Conservation (phyloP, 2,888 invertebrate species). For the Isoperla grammatica region DNA sequence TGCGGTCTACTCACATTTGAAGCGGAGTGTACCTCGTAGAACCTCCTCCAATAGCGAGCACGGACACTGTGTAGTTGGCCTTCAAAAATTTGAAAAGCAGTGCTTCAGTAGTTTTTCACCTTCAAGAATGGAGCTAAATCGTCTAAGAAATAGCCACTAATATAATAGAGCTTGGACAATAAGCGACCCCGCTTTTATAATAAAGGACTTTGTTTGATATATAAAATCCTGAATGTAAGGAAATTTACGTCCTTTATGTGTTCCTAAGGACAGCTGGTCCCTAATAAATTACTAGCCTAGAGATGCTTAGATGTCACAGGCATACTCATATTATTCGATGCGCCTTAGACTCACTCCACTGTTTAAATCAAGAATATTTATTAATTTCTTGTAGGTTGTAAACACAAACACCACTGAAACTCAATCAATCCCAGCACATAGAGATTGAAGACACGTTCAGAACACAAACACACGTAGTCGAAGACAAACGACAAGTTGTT, state of each 20-base stretch:
- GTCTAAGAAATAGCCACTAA: slow-evolving; percentile 15
- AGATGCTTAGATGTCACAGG: neutral
- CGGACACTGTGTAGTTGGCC: slow-evolving; percentile 21
- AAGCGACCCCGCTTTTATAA: slow-evolving; percentile 9
- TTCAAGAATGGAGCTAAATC: slow-evolving; percentile 8
- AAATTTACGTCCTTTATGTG: too few species aligned
- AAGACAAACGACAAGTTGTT: neutral
- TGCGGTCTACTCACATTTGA: slow-evolving; percentile 11
- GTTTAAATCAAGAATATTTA: too few species aligned
- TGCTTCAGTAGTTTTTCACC: slow-evolving; percentile 15
- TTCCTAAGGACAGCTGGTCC: too few species aligned
- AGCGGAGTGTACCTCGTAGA: slow-evolving; percentile 7
- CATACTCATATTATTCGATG: too few species aligned
- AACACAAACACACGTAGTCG: slow-evolving; percentile 7
- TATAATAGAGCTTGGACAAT: slow-evolving; percentile 13
- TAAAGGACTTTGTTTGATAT: too few species aligned
- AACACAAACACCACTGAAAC: too few species aligned
- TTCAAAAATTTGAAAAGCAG: slow-evolving; percentile 21
- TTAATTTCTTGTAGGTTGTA: too few species aligned
- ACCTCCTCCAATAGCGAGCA: slow-evolving; percentile 14
- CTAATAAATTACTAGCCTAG: neutral
- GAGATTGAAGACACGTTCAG: neutral
- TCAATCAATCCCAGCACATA: too few species aligned
- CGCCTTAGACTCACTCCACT: too few species aligned
- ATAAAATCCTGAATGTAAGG: too few species aligned